Percentiles rank a stretch among this genome's conserved stretches.
Evolutionary conservation across 2,113 vertebrate species (phyloP).

Genomic region (Lycocorax pyrrhopterus): DNA sequence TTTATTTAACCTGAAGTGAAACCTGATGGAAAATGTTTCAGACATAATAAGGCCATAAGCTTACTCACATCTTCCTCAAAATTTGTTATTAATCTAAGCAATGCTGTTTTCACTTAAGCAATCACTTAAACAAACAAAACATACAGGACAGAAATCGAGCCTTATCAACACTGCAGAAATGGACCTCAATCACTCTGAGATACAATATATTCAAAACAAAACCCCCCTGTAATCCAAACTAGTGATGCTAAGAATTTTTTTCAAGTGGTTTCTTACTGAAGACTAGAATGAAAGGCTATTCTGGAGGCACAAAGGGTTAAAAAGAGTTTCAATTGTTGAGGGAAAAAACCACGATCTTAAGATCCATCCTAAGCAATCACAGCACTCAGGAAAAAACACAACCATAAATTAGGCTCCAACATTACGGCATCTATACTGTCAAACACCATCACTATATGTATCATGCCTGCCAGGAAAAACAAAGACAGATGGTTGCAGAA

Average conservation of each 20-base stretch:
- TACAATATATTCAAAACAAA: background rate
- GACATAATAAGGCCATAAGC: conserved; percentile 45
- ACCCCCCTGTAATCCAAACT: background rate
- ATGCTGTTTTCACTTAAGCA: background rate
- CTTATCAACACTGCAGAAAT: background rate
- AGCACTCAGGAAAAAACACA: background rate
- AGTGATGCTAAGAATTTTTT: background rate
- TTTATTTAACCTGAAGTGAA: conserved; percentile 19
- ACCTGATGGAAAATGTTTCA: conserved; percentile 25
- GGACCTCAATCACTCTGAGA: background rate
- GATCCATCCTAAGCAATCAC: background rate
- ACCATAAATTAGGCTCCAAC: background rate
- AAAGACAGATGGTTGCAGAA: conserved; percentile 22
- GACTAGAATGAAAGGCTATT: background rate
- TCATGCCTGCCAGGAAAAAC: background rate
- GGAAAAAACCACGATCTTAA: background rate
- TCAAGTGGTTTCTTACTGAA: background rate
- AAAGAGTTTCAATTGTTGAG: background rate
- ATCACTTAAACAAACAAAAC: background rate
- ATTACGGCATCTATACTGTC: background rate
- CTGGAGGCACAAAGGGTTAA: background rate
- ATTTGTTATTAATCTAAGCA: background rate
- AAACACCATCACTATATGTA: background rate
- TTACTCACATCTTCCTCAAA: background rate
- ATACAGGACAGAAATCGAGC: background rate